These are phyloP conservation scores for Melipona beecheii DNA, from an alignment of 2,888 invertebrate genomes.

Conservation along the genomic window DNA sequence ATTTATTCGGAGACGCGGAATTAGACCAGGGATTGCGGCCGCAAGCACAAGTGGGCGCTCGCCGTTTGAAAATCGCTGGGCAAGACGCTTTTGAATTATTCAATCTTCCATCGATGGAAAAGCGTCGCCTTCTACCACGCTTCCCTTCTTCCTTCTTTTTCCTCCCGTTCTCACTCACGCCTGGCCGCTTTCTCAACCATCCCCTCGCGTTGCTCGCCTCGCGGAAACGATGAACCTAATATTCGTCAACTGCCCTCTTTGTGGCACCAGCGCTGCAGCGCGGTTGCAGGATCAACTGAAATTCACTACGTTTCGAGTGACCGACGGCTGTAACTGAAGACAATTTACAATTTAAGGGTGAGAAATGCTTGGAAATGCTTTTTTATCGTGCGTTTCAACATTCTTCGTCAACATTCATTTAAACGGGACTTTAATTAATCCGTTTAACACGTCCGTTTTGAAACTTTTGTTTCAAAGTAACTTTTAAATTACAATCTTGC, in stretches of 20 bases:
- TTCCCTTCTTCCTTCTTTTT: conserved; percentile 26
- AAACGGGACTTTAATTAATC: too few species aligned
- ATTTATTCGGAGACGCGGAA: conserved; percentile 78
- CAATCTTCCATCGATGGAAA: conserved; percentile 77
- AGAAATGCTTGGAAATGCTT: too few species aligned
- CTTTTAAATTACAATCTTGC: too few species aligned
- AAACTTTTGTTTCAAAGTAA: too few species aligned
- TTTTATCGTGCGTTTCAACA: too few species aligned
- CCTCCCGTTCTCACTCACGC: background rate
- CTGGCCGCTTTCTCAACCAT: conserved; percentile 1
- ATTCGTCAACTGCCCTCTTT: conserved; percentile 53
- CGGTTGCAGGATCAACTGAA: background rate
- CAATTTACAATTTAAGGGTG: background rate
- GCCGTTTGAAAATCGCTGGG: conserved; percentile 77
- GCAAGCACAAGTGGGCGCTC: conserved; percentile 71
- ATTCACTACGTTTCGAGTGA: background rate
- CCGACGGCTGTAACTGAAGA: too few species aligned
- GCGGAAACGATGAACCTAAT: conserved; percentile 68
- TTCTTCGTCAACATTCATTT: too few species aligned
- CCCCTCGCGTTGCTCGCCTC: conserved; percentile 28
- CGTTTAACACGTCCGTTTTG: too few species aligned
- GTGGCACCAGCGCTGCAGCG: conserved; percentile 20
- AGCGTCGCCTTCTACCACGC: conserved; percentile 68
- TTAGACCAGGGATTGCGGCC: conserved; percentile 77
- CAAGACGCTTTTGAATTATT: conserved; percentile 79